A percentile compares a stretch with the other conserved stretches of the same genome.
phyloP scores from a whole-genome alignment of 2,797 vertebrate genomes.

The Malacoctenus gilli region DNA sequence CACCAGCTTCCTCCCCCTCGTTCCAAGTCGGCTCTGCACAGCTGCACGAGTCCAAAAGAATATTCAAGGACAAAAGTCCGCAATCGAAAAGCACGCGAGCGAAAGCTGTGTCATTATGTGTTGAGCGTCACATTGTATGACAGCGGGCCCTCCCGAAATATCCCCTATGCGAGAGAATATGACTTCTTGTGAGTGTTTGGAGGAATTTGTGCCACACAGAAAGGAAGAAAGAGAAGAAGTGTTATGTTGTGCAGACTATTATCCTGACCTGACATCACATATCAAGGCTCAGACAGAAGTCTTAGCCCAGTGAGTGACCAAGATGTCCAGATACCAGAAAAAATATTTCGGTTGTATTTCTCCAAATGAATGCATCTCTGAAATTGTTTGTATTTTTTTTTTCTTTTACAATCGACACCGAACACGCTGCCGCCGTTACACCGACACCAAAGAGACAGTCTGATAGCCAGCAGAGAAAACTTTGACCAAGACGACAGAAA shows the following conservation, averaged over 20 bases:
- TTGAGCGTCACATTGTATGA: constrained; percentile 59
- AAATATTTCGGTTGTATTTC: constrained; percentile 56
- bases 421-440: constrained; percentile 67
- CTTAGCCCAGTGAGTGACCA: constrained; percentile 37
- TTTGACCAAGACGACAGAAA: constrained; percentile 64
- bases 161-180: constrained; percentile 58
- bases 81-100: constrained; percentile 60
- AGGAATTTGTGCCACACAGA: constrained; percentile 40
- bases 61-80: constrained; percentile 79
- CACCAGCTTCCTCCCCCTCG: constrained; percentile 66
- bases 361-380: constrained; percentile 67
- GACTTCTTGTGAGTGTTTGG: constrained; percentile 51
- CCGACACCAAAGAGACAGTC: constrained; percentile 66
- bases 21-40: constrained; percentile 71
- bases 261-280: constrained; percentile 50
- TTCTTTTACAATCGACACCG: constrained; percentile 68
- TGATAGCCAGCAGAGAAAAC: constrained; percentile 64
- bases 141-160: constrained; percentile 61
- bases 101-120: constrained; percentile 68
- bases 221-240: constrained; percentile 26
- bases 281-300: constrained; percentile 46
- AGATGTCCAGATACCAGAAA: constrained; percentile 52
- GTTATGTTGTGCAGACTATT: constrained; percentile 41
- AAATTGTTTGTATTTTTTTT: constrained; percentile 42
- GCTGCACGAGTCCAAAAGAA: constrained; percentile 71